phyloP scores from a whole-genome alignment of 2,113 vertebrate species.

The Lepidiolamprologus cunningtoni region DNA sequence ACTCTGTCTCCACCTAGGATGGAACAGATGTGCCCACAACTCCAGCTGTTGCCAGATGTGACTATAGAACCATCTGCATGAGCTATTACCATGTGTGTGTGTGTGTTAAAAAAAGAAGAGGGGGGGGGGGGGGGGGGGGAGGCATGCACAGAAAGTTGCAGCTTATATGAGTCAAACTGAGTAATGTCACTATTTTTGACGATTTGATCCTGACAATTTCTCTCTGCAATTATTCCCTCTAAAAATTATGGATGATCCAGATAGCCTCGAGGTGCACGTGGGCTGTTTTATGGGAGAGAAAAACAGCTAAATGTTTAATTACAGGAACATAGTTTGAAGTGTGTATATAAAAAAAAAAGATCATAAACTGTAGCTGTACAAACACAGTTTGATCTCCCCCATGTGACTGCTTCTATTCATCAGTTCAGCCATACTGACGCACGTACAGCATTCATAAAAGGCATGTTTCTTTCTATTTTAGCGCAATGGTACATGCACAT shows the following conservation, averaged over 20 bases:
- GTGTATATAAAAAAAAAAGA: constrained; percentile 17
- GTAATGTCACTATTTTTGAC: constrained; percentile 5
- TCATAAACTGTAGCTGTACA: constrained; percentile 15
- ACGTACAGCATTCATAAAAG: neutral
- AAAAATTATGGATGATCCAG: neutral
- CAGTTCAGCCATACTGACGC: neutral
- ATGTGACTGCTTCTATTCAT: constrained; percentile 16
- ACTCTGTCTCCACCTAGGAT: constrained; percentile 40
- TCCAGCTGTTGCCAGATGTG: constrained; percentile 67
- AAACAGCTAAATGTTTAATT: constrained; percentile 26
- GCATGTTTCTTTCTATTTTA: neutral
- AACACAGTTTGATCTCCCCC: neutral
- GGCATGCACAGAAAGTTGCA: neutral
- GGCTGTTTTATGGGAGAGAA: constrained; percentile 9
- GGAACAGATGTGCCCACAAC: constrained; percentile 61
- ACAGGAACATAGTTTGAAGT: constrained; percentile 32
- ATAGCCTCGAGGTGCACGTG: neutral
- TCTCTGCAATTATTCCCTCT: neutral
- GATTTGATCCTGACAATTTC: constrained; percentile 6
- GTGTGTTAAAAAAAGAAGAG: neutral
- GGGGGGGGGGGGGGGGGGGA: neutral
- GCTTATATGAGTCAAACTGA: constrained; percentile 9
- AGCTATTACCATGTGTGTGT: neutral
- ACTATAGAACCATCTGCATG: constrained; percentile 53
- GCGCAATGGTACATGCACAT: neutral